Base-by-base conservation (phyloP, 2,797 vertebrate genomes). In the Sciurus vulgaris region DNA sequence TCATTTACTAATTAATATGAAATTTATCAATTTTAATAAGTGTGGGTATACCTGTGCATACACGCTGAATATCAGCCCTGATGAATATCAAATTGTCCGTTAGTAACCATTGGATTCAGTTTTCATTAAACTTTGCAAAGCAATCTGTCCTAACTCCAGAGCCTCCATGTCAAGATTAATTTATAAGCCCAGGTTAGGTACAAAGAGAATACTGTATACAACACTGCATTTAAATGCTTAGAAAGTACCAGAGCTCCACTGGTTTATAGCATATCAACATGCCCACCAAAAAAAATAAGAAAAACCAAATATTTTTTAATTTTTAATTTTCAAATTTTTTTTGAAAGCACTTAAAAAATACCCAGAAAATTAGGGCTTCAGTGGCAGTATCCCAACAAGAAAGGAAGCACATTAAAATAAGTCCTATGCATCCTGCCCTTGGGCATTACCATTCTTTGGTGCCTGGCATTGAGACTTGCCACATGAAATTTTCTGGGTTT, bases 71-170 rank as follows among this genome's bases (percentile, higher is more conserved):
- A 78, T 65, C 51, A 84, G 38, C 54, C 63, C 17, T 61, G 51
- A 41, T 56, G 47, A 92, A 90, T 69, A 38, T 5, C 44, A 69
- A 59, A 63, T 78, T 76, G 22, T 74, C 26, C 33, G 38, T 41
- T 47, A 63, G 14, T 59, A 72, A 51, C 24, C 2, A 11, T 82
- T 93, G 78, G 54, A 89, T 65, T 93, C 24, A 86, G 73, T 96
- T 96, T 30, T 14, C 22, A 70, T 73, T 82, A 70, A 91, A 82
- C 22, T 56, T 89, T 83, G 73, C 24, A 94, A 59, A 76, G 26
- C 5, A 73, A 24, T 85, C 78, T 84, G 11, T 76, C 63, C 33
- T 69, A 59, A 89, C 33, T 92, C 49, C 24, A 4, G 76, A 61
- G 11, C 30, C 44, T 89, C 73, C 10, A 51, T 20, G 22, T 86